A percentile compares a stretch with the other conserved stretches of the same genome.
phyloP scores from a whole-genome alignment of 2,113 vertebrate genomes.

The Dendrocopos noguchii region DNA sequence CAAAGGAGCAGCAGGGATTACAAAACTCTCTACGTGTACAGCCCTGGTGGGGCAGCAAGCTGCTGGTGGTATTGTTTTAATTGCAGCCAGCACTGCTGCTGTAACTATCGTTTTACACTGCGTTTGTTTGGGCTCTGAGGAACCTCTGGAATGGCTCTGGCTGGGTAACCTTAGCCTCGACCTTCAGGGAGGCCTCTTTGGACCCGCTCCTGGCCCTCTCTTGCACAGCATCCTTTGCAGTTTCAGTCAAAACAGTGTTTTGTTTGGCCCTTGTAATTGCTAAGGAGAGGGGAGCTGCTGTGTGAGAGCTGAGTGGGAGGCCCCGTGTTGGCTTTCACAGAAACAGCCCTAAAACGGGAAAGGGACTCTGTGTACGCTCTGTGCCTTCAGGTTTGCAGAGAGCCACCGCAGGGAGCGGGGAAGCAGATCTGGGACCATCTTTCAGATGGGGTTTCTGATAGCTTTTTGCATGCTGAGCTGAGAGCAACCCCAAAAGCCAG shows the following conservation, averaged over 20 bases:
- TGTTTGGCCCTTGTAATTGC: slow-evolving; percentile 37
- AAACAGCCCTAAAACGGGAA: slow-evolving; percentile 34
- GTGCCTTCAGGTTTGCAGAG: background rate
- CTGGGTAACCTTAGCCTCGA: slow-evolving; percentile 70
- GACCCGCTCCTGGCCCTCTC: slow-evolving; percentile 33
- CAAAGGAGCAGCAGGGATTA: background rate
- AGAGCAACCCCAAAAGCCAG: background rate
- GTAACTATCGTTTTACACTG: background rate
- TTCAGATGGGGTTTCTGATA: background rate
- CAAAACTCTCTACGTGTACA: rapidly evolving
- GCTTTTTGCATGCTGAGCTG: background rate
- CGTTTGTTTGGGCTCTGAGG: background rate
- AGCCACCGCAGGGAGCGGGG: background rate
- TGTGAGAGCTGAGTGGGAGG: slow-evolving; percentile 19
- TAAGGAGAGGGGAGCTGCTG: slow-evolving; percentile 35
- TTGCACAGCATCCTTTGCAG: slow-evolving; percentile 34
- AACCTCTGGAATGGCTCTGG: slow-evolving; percentile 5
- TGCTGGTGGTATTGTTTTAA: background rate
- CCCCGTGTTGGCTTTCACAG: slow-evolving; percentile 34
- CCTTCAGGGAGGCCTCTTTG: slow-evolving; percentile 69
- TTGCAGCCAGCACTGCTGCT: background rate
- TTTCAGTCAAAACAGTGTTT: slow-evolving; percentile 67
- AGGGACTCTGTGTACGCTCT: background rate
- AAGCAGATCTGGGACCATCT: background rate
- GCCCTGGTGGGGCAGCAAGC: background rate